Evolutionary conservation across 2,797 vertebrate genomes (phyloP).

Genomic region (Oceanodroma leucorhoa): DNA sequence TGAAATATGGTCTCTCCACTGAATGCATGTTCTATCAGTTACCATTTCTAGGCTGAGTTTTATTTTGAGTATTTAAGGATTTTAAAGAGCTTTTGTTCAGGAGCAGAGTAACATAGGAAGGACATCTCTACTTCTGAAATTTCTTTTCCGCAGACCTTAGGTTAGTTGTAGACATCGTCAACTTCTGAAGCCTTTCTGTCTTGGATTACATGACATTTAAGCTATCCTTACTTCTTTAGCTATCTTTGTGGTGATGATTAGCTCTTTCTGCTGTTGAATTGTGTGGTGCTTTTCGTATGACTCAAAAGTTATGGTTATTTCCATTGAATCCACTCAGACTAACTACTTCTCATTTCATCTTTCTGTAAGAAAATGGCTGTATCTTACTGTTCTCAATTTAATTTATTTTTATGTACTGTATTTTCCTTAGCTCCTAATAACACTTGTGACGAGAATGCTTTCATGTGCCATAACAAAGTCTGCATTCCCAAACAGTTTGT

Average conservation of each 20-base stretch:
- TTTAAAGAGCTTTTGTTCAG: not conserved
- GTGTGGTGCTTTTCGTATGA: not conserved
- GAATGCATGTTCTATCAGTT: not conserved
- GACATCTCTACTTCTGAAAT: not conserved
- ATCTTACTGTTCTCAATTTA: not conserved
- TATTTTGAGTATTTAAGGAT: not conserved
- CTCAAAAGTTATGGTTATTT: not conserved
- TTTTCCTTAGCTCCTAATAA: slow-evolving; percentile 88
- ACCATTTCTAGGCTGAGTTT: not conserved
- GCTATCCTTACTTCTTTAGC: not conserved
- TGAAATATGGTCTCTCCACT: not conserved
- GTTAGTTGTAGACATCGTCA: not conserved
- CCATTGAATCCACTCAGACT: not conserved
- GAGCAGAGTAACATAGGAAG: not conserved
- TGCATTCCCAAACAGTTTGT: slow-evolving; percentile 93
- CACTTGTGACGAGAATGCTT: slow-evolving; percentile 88
- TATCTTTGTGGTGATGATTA: not conserved
- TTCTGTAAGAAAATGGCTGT: not conserved
- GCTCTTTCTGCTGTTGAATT: not conserved
- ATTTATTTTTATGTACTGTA: slow-evolving; percentile 14
- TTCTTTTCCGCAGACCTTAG: not conserved
- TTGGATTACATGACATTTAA: not conserved
- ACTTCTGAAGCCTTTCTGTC: not conserved
- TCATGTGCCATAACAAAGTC: slow-evolving; percentile 90
- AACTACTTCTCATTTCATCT: not conserved